Conservation (phyloP, 2,113 vertebrate genomes). For the Phalacrocorax aristotelis region DNA sequence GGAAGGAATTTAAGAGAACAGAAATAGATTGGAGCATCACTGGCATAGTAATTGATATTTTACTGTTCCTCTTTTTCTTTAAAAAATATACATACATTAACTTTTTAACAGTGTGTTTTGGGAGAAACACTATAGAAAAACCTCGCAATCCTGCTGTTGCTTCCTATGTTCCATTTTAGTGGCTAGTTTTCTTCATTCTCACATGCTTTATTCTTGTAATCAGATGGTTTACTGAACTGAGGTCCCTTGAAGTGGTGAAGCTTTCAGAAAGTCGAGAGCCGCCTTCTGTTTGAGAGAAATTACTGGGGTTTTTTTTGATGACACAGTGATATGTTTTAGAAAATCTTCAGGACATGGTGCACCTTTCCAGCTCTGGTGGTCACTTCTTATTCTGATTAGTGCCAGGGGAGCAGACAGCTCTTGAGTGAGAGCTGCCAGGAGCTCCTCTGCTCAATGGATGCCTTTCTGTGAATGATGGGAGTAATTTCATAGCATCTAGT, state of each 20-base stretch:
- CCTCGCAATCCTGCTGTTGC: not conserved
- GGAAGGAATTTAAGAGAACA: not conserved
- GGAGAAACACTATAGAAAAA: not conserved
- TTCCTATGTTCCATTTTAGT: not conserved
- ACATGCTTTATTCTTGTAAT: not conserved
- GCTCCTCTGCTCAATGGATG: not conserved
- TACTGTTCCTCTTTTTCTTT: not conserved
- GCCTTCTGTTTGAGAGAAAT: not conserved
- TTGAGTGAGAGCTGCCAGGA: not conserved
- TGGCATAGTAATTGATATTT: not conserved
- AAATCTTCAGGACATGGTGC: not conserved
- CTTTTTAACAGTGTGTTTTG: not conserved
- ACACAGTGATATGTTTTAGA: not conserved
- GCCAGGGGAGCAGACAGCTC: not conserved
- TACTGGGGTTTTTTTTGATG: not conserved
- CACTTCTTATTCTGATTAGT: not conserved
- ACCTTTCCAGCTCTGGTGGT: not conserved
- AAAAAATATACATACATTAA: not conserved
- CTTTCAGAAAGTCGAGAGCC: not conserved
- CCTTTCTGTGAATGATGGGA: not conserved
- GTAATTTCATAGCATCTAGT: not conserved
- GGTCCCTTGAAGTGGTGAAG: not conserved
- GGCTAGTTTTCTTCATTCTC: not conserved
- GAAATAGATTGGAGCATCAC: not conserved
- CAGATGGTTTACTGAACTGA: not conserved